A percentile compares a stretch with the other conserved stretches of the same genome.
Evolutionary conservation across 2,888 invertebrate genomes (phyloP).

Genomic region (Plusia festucae): DNA sequence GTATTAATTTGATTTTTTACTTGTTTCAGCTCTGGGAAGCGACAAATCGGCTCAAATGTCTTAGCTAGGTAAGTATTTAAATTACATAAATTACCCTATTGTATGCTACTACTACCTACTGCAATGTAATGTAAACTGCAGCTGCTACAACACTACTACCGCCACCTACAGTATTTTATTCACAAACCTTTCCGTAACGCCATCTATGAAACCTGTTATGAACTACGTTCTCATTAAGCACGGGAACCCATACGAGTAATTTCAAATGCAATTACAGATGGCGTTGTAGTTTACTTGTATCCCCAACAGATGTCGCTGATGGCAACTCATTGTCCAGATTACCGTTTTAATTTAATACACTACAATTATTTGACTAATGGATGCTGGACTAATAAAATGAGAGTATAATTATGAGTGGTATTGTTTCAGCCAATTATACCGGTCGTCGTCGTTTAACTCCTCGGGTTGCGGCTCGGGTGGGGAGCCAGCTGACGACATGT

Average conservation of each 20-base stretch:
- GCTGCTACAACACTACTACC: no score
- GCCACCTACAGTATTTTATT: constrained; percentile 22
- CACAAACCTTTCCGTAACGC: constrained; percentile 57
- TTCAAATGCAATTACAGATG: constrained; percentile 58
- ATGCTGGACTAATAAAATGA: constrained; percentile 35
- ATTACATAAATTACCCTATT: constrained; percentile 2
- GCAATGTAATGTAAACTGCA: no score
- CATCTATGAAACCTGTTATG: constrained; percentile 63
- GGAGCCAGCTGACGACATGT: constrained; percentile 98
- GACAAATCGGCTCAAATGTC: constrained; percentile 95
- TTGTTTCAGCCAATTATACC: constrained; percentile 94
- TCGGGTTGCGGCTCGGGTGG: constrained; percentile 97
- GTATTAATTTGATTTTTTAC: constrained; percentile 28
- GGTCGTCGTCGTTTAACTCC: constrained; percentile 97
- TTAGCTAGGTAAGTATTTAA: constrained; percentile 92
- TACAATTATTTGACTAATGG: constrained; percentile 30
- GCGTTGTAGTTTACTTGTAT: constrained; percentile 50
- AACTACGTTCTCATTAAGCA: constrained; percentile 23
- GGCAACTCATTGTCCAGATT: neutral
- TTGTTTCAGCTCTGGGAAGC: constrained; percentile 93
- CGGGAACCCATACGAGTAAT: constrained; percentile 13
- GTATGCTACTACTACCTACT: no score
- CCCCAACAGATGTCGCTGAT: constrained; percentile 64
- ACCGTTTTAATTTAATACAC: constrained; percentile 31
- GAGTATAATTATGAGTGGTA: constrained; percentile 46